A percentile compares a stretch with the other conserved stretches of the same genome.
These are phyloP conservation scores for Hirudinaria manillensis DNA, from an alignment of 2,888 invertebrate genomes.

Conservation along the genomic window DNA sequence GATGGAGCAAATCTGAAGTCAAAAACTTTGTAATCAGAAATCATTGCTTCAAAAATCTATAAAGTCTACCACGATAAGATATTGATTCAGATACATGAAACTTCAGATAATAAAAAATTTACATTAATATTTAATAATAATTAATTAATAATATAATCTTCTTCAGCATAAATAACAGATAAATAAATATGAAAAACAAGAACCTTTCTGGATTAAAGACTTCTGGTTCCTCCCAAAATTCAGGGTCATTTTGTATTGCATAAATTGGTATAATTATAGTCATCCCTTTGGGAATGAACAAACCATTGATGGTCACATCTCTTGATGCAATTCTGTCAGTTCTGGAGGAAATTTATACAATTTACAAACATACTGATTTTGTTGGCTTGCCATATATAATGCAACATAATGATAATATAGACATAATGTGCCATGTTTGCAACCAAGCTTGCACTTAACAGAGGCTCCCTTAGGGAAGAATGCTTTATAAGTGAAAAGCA, in stretches of 20 bases:
- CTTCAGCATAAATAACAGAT: background rate
- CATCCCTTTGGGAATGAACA: conserved; percentile 34
- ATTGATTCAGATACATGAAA: background rate
- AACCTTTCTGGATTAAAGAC: conserved; percentile 38
- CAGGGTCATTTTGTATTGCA: conserved; percentile 36
- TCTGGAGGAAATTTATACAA: background rate
- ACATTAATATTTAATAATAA: too few species aligned
- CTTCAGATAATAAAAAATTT: background rate
- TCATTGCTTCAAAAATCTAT: background rate
- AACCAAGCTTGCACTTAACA: too few species aligned
- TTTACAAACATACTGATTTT: too few species aligned
- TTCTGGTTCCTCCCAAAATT: conserved; percentile 36
- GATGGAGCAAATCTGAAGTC: conserved; percentile 31
- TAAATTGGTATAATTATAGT: conserved; percentile 35
- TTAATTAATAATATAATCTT: background rate
- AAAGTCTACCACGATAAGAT: conserved; percentile 1
- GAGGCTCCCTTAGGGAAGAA: too few species aligned
- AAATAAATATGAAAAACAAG: background rate
- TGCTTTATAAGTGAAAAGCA: too few species aligned
- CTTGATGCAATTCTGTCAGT: conserved; percentile 26
- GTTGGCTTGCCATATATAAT: too few species aligned
- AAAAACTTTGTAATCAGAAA: background rate
- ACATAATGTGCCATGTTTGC: too few species aligned
- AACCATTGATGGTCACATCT: conserved; percentile 32
- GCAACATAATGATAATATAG: too few species aligned